Evolutionary conservation across 2,797 vertebrate genomes (phyloP), one percentile per base, ranked within the genome.

Genomic region (Labroides dimidiatus): DNA sequence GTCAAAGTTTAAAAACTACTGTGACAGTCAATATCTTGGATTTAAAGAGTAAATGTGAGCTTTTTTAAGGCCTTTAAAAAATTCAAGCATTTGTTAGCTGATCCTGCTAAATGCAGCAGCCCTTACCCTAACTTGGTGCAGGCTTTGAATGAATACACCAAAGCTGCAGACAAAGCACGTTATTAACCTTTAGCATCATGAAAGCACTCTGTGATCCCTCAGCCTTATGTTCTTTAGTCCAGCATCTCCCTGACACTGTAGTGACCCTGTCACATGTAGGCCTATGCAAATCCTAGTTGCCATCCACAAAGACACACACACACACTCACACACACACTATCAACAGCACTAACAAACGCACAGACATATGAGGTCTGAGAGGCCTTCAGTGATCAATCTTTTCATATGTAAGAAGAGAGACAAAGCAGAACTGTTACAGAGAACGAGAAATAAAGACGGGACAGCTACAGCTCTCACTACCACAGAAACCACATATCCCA

Each of bases 401-500:
- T 54, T 60, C 50, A 44, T 53, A 44, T 53, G 41, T 74, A 82
- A 72, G 56, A 63, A 41, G 62, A 75, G 56, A 55, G 48, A 57
- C 62, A 44, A 49, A 30, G 39, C 70, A 53, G 57, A 45, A n/a
- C 44, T 37, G 45, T 63, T 73, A 62, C 58, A 39, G 47, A 54
- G 33, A 37, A 60, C 64, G 61, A 78, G 69, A 51, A 70, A 27
- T 50, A 9, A 36, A 67, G 62, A 84, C 66, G 65, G 82, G 78
- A 75, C 63, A 47, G 62, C 69, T 80, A 78, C 47, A 37, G 55
- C 44, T 74, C 53, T 16, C 54, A 53, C 66, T 17, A 10, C 71
- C 55, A 58, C 58, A 81, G 72, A 86, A 89, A 83, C 75, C 72
- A 79, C 78, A 76, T 62, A 49, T 72, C 73, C 79, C 66, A 81